Evolutionary conservation across 2,888 invertebrate species (phyloP).

Genomic region (Sisyra nigra): DNA sequence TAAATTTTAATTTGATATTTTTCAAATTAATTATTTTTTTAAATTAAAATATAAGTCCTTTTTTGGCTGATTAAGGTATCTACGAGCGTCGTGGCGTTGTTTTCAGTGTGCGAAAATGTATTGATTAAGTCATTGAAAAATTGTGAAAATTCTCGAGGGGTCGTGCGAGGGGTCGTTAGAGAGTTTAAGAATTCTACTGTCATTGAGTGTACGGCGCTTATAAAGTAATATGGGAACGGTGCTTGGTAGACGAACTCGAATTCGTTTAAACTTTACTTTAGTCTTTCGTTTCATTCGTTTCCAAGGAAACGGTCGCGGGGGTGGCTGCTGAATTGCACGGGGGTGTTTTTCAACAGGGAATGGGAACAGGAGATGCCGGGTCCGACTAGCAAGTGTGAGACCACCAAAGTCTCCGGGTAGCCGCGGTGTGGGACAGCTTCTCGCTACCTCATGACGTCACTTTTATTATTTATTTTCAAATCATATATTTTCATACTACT

Average conservation of each 20-base stretch:
- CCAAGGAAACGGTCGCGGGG: constrained; percentile 5
- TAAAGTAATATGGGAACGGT: constrained; percentile 1
- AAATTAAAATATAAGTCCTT: neutral
- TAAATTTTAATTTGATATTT: no score
- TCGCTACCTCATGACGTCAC: no score
- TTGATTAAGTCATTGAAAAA: no score
- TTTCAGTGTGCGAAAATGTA: no score
- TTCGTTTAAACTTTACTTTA: constrained; percentile 6
- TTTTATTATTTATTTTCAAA: no score
- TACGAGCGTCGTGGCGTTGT: no score
- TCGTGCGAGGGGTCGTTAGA: no score
- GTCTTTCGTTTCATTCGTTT: constrained; percentile 6
- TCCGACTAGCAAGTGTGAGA: no score
- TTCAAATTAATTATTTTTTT: neutral
- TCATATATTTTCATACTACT: no score
- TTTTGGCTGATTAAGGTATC: neutral
- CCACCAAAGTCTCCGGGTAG: no score
- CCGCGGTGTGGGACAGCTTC: no score
- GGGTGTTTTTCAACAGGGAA: neutral
- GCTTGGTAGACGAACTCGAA: constrained; percentile 5
- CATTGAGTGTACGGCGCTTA: neutral
- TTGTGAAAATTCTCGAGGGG: no score
- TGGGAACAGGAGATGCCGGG: neutral
- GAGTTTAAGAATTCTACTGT: neutral
- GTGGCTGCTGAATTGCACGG: neutral